phyloP scores from a whole-genome alignment of 2,113 vertebrate species.

The Daphoenositta chrysoptera region DNA sequence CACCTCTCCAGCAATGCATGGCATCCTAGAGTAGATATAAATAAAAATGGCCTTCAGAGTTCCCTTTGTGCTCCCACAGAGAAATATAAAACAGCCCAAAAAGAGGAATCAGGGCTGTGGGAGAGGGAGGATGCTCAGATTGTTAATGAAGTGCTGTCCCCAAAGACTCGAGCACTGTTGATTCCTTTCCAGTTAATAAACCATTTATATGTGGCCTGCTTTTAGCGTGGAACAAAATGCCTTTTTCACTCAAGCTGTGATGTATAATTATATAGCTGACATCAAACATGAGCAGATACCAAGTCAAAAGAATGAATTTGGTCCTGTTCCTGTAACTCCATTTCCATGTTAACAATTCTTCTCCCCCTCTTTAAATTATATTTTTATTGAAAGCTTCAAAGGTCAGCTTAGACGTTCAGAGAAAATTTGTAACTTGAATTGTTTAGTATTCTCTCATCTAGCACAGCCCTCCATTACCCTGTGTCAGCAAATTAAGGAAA shows the following conservation, averaged over 20 bases:
- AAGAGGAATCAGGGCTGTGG: neutral
- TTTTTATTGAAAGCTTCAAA: slow-evolving; percentile 30
- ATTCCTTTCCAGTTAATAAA: neutral
- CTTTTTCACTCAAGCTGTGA: slow-evolving; percentile 5
- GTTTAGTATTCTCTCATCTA: slow-evolving; percentile 1
- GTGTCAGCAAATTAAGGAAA: slow-evolving; percentile 45
- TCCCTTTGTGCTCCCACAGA: neutral
- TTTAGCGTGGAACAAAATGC: neutral
- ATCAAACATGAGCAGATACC: slow-evolving; percentile 9
- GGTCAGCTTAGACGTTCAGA: slow-evolving; percentile 1
- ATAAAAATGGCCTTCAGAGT: neutral
- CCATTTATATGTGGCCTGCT: neutral
- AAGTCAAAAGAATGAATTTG: slow-evolving; percentile 2
- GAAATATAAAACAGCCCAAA: neutral
- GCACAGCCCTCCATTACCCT: neutral
- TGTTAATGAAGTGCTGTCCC: neutral
- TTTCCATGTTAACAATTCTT: slow-evolving; percentile 25
- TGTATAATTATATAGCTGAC: slow-evolving; percentile 2
- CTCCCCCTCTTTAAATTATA: slow-evolving; percentile 8
- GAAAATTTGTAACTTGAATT: neutral
- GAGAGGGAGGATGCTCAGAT: neutral
- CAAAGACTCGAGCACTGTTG: neutral
- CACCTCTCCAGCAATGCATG: neutral
- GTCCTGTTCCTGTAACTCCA: slow-evolving; percentile 12
- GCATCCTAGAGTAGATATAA: neutral